phyloP scores from a whole-genome alignment of 2,888 invertebrate species.

The Andrena hattorfiana region DNA sequence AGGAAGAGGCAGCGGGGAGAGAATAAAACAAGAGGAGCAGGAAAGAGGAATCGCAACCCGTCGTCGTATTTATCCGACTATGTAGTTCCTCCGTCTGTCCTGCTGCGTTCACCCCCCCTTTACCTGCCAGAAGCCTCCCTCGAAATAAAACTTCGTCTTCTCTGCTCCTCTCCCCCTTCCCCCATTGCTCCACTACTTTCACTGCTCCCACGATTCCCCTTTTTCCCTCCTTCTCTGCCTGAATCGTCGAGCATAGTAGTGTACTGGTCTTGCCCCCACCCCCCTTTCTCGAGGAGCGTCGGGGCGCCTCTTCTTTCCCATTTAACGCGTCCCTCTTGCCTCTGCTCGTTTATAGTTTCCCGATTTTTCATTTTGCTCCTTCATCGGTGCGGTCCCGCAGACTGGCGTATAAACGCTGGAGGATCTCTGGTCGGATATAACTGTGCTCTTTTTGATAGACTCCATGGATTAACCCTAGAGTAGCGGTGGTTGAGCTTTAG shows the following conservation, averaged over 20 bases:
- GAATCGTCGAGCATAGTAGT: constrained; percentile 15
- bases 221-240: neutral
- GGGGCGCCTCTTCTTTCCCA: constrained; percentile 26
- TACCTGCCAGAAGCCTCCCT: constrained; percentile 59
- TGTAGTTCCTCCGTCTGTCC: constrained; percentile 77
- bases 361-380: constrained; percentile 23
- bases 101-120: constrained; percentile 57
- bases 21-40: constrained; percentile 42
- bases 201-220: constrained; percentile 21
- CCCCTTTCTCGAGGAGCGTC: constrained; percentile 12
- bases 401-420: neutral
- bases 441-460: neutral
- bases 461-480: no score
- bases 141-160: constrained; percentile 73
- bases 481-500: no score
- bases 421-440: neutral
- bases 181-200: constrained; percentile 23
- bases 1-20: neutral
- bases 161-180: constrained; percentile 15
- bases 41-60: constrained; percentile 72
- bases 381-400: neutral
- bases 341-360: constrained; percentile 38
- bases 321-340: constrained; percentile 46
- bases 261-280: neutral
- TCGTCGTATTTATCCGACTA: constrained; percentile 75